These are phyloP conservation scores for Hyperopisus bebe DNA, from an alignment of 2,113 vertebrate species.

Conservation along the genomic window DNA sequence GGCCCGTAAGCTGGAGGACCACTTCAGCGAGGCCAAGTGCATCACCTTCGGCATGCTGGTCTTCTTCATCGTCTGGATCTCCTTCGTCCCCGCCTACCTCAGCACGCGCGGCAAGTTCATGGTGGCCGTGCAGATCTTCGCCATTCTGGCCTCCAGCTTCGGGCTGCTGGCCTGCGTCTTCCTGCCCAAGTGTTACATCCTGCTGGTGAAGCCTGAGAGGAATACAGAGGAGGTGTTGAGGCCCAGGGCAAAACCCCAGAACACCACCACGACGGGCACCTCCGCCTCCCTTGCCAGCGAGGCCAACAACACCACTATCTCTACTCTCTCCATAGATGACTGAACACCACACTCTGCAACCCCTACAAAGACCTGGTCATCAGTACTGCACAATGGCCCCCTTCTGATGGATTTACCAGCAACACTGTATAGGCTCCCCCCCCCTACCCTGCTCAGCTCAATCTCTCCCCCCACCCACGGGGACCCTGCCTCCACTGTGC, in stretches of 20 bases:
- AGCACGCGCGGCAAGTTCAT: constrained; percentile 82
- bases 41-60: constrained; percentile 77
- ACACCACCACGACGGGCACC: constrained; percentile 56
- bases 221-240: constrained; percentile 68
- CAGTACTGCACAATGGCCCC: not conserved
- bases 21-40: constrained; percentile 73
- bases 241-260: constrained; percentile 51
- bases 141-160: constrained; percentile 77
- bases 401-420: not conserved
- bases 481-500: not conserved
- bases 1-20: constrained; percentile 68
- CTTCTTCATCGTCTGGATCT: constrained; percentile 81
- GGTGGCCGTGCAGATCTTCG: constrained; percentile 81
- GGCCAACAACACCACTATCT: constrained; percentile 46
- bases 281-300: constrained; percentile 63
- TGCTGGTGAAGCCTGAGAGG: constrained; percentile 69
- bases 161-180: constrained; percentile 74
- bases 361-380: not conserved
- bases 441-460: not conserved
- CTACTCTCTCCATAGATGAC: constrained; percentile 56
- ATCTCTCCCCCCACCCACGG: not conserved
- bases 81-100: constrained; percentile 77
- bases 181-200: constrained; percentile 73
- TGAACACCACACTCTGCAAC: constrained; percentile 7
- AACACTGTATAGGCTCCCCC: not conserved